A percentile compares a stretch with the other conserved stretches of the same genome.
Evolutionary conservation across 2,113 vertebrate species (phyloP).

Genomic region (Gasterosteus nipponicus): DNA sequence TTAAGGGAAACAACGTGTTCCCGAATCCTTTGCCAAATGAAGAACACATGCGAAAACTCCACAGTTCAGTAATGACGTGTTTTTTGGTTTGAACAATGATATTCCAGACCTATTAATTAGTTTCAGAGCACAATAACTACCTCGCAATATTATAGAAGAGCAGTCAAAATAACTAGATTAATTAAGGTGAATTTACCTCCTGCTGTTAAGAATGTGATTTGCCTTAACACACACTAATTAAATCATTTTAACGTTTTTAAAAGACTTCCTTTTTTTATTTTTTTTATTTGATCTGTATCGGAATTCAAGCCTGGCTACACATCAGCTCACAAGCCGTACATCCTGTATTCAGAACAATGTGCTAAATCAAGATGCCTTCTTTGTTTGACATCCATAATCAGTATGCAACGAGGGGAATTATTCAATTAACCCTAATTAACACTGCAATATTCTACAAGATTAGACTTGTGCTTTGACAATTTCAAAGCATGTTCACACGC

Average conservation of each 20-base stretch:
- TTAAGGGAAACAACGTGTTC: constrained; percentile 62
- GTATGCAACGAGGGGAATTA: constrained; percentile 62
- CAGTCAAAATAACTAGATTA: not conserved
- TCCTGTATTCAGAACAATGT: constrained; percentile 37
- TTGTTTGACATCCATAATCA: constrained; percentile 73
- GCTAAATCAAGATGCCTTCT: constrained; percentile 59
- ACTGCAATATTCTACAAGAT: constrained; percentile 72
- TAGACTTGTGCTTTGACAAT: constrained; percentile 57
- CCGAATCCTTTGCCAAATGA: constrained; percentile 47
- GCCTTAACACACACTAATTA: not conserved
- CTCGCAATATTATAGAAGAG: not conserved
- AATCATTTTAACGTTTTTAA: not conserved
- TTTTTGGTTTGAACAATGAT: not conserved
- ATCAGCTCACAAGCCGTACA: constrained; percentile 15
- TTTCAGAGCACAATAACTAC: not conserved
- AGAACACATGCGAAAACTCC: constrained; percentile 35
- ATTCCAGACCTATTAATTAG: not conserved
- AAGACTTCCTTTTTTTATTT: not conserved
- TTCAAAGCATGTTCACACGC: constrained; percentile 65
- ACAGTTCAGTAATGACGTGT: not conserved
- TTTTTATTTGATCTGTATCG: constrained; percentile 26
- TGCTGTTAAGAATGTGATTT: not conserved
- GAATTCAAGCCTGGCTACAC: constrained; percentile 35
- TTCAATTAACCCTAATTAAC: constrained; percentile 81
- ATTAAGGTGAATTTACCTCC: not conserved